phyloP scores from a whole-genome alignment of 2,113 vertebrate species.

The Mormoops blainvillei region DNA sequence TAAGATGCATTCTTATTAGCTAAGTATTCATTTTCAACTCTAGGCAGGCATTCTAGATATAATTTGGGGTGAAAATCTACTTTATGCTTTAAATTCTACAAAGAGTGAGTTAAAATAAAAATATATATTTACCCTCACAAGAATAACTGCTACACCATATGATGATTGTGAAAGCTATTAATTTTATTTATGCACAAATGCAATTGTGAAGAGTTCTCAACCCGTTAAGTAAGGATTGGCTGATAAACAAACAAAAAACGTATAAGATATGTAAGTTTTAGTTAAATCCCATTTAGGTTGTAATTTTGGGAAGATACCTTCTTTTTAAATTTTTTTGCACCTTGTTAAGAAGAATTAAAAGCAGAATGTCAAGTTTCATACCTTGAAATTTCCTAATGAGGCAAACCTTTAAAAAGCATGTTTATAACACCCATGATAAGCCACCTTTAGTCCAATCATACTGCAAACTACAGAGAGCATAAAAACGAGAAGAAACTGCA shows the following conservation, averaged over 20 bases:
- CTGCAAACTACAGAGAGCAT: neutral
- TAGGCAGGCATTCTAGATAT: neutral
- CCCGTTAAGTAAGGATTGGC: neutral
- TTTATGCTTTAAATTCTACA: slow-evolving; percentile 8
- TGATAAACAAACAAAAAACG: neutral
- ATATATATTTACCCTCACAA: neutral
- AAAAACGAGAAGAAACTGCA: neutral
- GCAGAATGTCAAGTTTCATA: neutral
- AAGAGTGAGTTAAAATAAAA: neutral
- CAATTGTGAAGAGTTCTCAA: neutral
- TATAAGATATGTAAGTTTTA: neutral
- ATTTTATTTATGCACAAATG: slow-evolving; percentile 8
- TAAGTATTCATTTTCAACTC: neutral
- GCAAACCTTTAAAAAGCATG: neutral
- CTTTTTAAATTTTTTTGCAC: neutral
- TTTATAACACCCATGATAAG: neutral
- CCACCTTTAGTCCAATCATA: neutral
- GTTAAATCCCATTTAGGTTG: neutral
- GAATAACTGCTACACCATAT: neutral
- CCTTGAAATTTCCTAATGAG: neutral
- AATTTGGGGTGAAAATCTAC: neutral
- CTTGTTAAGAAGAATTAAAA: slow-evolving; percentile 4
- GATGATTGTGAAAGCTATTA: neutral
- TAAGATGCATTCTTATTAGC: neutral
- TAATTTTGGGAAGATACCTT: neutral